phyloP scores from a whole-genome alignment of 2,888 invertebrate genomes.

The Ischnus inquisitorius region DNA sequence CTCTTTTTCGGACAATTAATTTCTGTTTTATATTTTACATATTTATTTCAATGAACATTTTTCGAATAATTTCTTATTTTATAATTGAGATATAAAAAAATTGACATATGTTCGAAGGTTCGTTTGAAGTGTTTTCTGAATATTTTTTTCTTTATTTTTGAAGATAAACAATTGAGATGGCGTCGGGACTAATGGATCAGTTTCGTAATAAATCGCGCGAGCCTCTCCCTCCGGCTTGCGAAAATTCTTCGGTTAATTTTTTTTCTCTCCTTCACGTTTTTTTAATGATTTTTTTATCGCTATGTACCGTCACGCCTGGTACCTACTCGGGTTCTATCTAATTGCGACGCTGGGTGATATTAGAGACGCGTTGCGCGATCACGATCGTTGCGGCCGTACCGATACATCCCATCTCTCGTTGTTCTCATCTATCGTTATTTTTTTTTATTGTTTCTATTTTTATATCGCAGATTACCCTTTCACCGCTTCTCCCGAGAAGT shows the following conservation, averaged over 20 bases:
- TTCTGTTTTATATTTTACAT: too few relatives aligned
- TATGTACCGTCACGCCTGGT: conserved; percentile 33
- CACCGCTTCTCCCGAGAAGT: conserved; percentile 8
- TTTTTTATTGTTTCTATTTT: conserved; percentile 3
- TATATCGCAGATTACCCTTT: conserved; percentile 12
- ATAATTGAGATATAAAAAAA: too few relatives aligned
- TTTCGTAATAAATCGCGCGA: too few relatives aligned
- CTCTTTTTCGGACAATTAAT: too few relatives aligned
- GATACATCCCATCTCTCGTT: background rate
- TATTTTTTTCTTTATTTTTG: too few relatives aligned
- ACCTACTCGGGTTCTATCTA: conserved; percentile 18
- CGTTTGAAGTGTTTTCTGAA: too few relatives aligned
- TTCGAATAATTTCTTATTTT: too few relatives aligned
- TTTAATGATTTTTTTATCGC: background rate
- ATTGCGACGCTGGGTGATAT: conserved; percentile 15
- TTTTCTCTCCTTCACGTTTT: background rate
- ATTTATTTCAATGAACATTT: too few relatives aligned
- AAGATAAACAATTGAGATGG: too few relatives aligned
- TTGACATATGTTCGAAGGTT: too few relatives aligned
- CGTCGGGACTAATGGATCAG: too few relatives aligned
- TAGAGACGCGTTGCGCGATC: conserved; percentile 29
- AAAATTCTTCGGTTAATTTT: conserved; percentile 11
- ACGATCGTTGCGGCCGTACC: conserved; percentile 10
- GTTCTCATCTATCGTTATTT: background rate
- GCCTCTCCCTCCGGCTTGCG: background rate